phyloP scores from a whole-genome alignment of 1,140 invertebrate species.

The Papilio polyxenes region DNA sequence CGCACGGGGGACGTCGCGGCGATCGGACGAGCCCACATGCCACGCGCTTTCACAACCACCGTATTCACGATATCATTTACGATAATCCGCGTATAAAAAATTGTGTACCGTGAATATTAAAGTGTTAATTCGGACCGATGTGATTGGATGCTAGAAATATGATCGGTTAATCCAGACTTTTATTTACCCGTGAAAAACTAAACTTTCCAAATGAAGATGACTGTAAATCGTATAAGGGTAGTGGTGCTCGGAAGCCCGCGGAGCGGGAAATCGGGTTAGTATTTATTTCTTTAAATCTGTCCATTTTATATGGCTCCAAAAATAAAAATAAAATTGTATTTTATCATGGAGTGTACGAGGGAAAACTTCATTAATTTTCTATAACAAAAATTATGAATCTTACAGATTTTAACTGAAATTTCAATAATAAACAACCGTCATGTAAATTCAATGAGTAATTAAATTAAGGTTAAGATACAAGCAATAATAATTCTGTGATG shows the following conservation, averaged over 20 bases:
- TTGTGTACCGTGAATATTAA: conserved; percentile 55
- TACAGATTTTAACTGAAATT: not conserved
- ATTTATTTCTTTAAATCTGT: conserved; percentile 25
- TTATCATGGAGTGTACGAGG: not conserved
- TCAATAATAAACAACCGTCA: too few relatives aligned
- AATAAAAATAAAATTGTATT: too few relatives aligned
- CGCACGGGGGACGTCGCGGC: conserved; percentile 68
- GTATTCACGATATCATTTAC: conserved; percentile 70
- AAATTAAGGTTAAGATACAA: too few relatives aligned
- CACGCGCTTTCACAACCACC: conserved; percentile 49
- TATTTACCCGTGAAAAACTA: conserved; percentile 54
- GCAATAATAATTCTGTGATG: too few relatives aligned
- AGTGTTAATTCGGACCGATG: conserved; percentile 56
- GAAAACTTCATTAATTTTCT: not conserved
- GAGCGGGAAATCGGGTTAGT: conserved; percentile 86
- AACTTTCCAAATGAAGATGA: conserved; percentile 79
- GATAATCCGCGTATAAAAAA: conserved; percentile 53
- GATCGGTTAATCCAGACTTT: conserved; percentile 57
- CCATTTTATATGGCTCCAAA: conserved; percentile 2
- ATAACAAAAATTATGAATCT: not conserved
- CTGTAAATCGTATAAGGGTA: conserved; percentile 85
- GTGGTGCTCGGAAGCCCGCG: conserved; percentile 85
- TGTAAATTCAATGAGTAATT: too few relatives aligned
- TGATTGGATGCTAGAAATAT: conserved; percentile 50
- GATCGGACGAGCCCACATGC: conserved; percentile 51